phyloP scores from a whole-genome alignment of 2,888 invertebrate genomes.

The Macaria notata region DNA sequence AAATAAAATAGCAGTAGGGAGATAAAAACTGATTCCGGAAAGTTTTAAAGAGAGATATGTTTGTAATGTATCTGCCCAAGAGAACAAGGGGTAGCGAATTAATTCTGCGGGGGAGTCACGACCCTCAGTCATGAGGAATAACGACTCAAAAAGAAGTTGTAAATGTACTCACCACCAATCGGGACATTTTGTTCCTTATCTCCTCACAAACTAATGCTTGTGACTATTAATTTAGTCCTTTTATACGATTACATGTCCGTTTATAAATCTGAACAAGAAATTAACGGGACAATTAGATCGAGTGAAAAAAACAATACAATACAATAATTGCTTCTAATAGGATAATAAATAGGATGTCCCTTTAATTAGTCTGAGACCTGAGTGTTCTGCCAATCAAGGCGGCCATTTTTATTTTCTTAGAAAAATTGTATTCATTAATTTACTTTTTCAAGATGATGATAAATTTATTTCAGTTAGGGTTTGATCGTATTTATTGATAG shows the following conservation, averaged over 20 bases:
- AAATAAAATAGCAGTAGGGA: no score
- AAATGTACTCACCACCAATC: conserved; percentile 26
- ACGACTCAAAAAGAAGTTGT: no score
- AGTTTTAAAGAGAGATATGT: no score
- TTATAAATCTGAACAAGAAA: conserved; percentile 5
- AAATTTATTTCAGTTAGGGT: no score
- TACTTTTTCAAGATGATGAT: no score
- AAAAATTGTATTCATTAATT: not conserved
- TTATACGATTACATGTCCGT: conserved; percentile 20
- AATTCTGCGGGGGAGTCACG: no score
- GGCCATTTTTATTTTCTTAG: conserved; percentile 12
- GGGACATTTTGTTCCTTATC: conserved; percentile 23
- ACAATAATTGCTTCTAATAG: conserved; percentile 18
- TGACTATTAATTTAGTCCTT: conserved; percentile 1
- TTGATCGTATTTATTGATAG: no score
- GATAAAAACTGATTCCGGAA: no score
- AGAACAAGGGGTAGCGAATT: no score
- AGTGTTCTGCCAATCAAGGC: not conserved
- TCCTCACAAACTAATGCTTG: conserved; percentile 16
- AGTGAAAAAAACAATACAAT: conserved; percentile 22
- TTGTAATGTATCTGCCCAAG: no score
- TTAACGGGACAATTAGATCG: conserved; percentile 14
- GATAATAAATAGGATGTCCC: conserved; percentile 29
- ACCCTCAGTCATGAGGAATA: no score
- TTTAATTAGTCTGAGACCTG: conserved; percentile 4